Evolutionary conservation across 2,888 invertebrate species (phyloP).

Genomic region (Drosophila affinis): DNA sequence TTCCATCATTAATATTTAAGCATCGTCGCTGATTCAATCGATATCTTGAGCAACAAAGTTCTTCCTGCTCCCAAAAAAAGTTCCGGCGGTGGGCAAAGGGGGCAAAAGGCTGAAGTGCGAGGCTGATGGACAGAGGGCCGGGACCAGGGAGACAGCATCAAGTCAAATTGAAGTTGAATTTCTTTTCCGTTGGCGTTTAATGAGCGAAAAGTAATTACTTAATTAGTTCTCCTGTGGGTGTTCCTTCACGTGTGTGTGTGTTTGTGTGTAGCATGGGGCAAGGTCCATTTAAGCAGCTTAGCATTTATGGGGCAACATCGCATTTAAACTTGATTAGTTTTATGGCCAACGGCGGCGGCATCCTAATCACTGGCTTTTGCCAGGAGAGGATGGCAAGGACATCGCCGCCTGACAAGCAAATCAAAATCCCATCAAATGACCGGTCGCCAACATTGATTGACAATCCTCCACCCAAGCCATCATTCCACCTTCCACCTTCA

Average conservation of each 20-base stretch:
- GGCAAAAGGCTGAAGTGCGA: constrained; percentile 39
- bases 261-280: constrained; percentile 22
- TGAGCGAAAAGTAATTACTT: constrained; percentile 80
- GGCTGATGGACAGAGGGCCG: constrained; percentile 54
- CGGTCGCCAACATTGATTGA: constrained; percentile 69
- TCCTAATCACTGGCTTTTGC: constrained; percentile 47
- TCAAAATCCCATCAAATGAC: constrained; percentile 75
- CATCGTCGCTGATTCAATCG: constrained; percentile 71
- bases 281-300: constrained; percentile 69
- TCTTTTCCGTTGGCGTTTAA: constrained; percentile 59
- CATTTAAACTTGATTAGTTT: constrained; percentile 78
- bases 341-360: constrained; percentile 45
- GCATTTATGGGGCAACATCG: constrained; percentile 55
- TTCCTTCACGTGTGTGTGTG: constrained; percentile 17
- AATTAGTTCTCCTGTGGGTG: constrained; percentile 60
- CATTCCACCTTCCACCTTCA: not conserved
- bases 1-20: constrained; percentile 75
- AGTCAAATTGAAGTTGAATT: constrained; percentile 74
- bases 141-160: constrained; percentile 51
- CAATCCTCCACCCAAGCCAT: constrained; percentile 9
- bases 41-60: constrained; percentile 56
- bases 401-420: constrained; percentile 54
- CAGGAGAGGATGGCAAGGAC: constrained; percentile 4
- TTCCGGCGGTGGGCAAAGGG: not conserved
- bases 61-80: not conserved